These are phyloP conservation scores for Chinchilla lanigera DNA, from an alignment of 2,113 vertebrate genomes.

Conservation along the genomic window DNA sequence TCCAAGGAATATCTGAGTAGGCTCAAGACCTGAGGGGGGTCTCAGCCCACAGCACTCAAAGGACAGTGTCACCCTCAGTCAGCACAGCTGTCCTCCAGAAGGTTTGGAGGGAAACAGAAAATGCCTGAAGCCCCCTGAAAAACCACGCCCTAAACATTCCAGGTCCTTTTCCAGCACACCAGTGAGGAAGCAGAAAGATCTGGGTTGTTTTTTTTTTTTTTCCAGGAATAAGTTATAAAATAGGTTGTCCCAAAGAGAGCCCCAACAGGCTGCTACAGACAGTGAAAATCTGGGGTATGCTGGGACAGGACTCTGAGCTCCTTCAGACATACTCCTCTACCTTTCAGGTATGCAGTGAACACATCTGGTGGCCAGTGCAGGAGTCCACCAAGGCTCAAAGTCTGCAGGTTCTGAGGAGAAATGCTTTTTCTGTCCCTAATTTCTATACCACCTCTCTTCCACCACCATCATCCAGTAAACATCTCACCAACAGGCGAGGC, in stretches of 20 bases:
- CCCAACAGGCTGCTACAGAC: not conserved
- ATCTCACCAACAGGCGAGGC: not conserved
- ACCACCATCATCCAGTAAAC: not conserved
- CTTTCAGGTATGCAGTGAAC: not conserved
- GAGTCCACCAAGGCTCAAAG: not conserved
- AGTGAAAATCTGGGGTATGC: rapidly evolving
- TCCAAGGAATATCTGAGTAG: not conserved
- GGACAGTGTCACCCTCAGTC: not conserved
- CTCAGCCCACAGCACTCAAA: not conserved
- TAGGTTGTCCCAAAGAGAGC: not conserved
- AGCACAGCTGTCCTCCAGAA: not conserved
- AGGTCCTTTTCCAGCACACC: not conserved
- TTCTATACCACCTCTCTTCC: not conserved
- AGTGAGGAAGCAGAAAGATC: not conserved
- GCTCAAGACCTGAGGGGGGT: not conserved
- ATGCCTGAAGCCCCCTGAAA: not conserved
- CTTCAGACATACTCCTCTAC: rapidly evolving
- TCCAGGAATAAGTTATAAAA: not conserved
- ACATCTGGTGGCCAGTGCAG: not conserved
- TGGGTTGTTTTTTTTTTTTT: not conserved
- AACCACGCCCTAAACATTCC: not conserved
- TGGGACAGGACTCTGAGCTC: not conserved
- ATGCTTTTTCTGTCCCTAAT: not conserved
- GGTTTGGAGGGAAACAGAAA: not conserved
- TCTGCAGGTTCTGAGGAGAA: not conserved